Conservation (phyloP, 2,888 invertebrate species). For the Uloborus plumipes region DNA sequence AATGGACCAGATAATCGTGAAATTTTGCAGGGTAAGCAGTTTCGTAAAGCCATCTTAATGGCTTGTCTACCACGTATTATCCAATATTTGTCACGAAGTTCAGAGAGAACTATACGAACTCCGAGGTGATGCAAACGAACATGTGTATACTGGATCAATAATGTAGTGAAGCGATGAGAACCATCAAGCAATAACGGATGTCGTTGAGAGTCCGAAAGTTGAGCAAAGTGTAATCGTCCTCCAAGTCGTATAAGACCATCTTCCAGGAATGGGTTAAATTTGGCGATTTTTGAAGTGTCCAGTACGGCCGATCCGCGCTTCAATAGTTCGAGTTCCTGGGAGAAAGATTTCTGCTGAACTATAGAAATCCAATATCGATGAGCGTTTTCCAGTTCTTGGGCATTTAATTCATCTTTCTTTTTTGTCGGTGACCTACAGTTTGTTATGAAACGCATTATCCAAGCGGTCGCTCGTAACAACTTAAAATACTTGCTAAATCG, state of each 20-base stretch:
- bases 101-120: constrained; percentile 12
- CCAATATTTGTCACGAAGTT: constrained; percentile 4
- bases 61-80: not conserved
- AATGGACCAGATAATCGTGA: not conserved
- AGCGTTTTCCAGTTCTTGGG: not conserved
- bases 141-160: too few species aligned
- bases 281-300: not conserved
- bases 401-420: not conserved
- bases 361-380: too few species aligned
- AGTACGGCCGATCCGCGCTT: not conserved
- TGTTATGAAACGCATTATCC: not conserved
- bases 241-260: constrained; percentile 6
- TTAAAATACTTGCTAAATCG: not conserved
- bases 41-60: not conserved
- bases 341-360: too few species aligned
- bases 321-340: not conserved
- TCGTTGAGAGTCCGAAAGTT: not conserved
- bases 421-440: not conserved
- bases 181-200: not conserved
- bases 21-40: constrained; percentile 16
- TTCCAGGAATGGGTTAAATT: not conserved
- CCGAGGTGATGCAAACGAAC: constrained; percentile 4
- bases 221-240: constrained; percentile 7
- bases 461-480: not conserved
- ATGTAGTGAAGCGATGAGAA: too few species aligned